Evolutionary conservation across 2,113 vertebrate species (phyloP), one percentile per base, ranked within the genome.

Genomic region (Chroicocephalus ridibundus): DNA sequence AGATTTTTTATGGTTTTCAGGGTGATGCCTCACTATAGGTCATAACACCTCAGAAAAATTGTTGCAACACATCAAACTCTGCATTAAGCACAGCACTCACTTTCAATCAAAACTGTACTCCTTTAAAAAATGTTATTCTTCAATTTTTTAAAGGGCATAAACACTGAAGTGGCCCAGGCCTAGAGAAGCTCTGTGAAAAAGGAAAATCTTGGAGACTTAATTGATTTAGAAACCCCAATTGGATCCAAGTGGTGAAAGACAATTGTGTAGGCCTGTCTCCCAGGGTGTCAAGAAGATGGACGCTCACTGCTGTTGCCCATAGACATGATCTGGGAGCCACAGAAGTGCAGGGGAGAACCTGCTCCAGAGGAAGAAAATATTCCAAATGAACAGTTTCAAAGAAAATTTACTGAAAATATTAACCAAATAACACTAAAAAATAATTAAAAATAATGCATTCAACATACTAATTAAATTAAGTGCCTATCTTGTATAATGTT

Each of bases 271-370:
- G 15, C 21, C 20, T 46, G 13, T 49, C 54, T 93, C 64, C 51
- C 62, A 74, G 57, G 49, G 51, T n/a, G 20, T 9, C 10, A 11
- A 60, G 77, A 69, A 47, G 20, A 27, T 16, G 42, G 20, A 54
- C 2, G 0, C 1, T 1, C n/a, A 9, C 38, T 57, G 13, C 6
- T 42, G 29, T 47, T 47, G 27, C 8, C 55, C n/a, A 16, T 1
- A 68, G n/a, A 25, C 13, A 11, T 44, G 44, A 89, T 29, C 47
- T 84, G 72, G 26, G 34, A 84, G 14, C 25, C 60, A 46, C 8
- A 46, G 25, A 8, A 58, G 10, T 38, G 19, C 58, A 57, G 31
- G 19, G 54, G 42, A 75, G 62, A 92, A 25, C 7, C 20, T 51
- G 11, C 29, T 68, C 32, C 36, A 52, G 38, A 82, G 47, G 8